A percentile compares a stretch with the other conserved stretches of the same genome.
Evolutionary conservation across 2,797 vertebrate genomes (phyloP).

Genomic region (Pseudocheirus occidentalis): DNA sequence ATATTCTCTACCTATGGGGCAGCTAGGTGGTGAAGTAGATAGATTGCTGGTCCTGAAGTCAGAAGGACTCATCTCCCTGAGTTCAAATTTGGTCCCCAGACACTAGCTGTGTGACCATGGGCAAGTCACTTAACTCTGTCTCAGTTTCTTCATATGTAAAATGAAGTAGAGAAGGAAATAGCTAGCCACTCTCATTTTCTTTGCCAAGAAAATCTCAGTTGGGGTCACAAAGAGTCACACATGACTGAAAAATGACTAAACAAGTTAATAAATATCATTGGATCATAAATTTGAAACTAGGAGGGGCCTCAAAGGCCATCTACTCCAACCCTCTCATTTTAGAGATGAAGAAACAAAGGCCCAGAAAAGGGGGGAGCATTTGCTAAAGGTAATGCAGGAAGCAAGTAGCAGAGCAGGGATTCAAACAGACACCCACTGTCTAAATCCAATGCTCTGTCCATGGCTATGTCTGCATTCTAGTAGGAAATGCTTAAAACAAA

Average conservation of each 20-base stretch:
- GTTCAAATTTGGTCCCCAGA: neutral
- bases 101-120: neutral
- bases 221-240: neutral
- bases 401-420: no score
- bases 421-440: neutral
- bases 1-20: neutral
- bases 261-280: neutral
- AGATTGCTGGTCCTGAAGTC: neutral
- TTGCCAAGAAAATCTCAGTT: neutral
- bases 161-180: neutral
- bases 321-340: neutral
- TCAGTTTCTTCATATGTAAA: neutral
- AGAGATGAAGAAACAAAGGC: neutral
- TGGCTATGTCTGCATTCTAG: neutral
- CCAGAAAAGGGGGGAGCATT: neutral
- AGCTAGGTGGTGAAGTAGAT: neutral
- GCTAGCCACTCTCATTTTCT: neutral
- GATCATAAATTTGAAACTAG: neutral
- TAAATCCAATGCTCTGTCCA: neutral
- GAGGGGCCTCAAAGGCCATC: neutral
- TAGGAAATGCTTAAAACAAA: neutral
- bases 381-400: no score
- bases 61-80: neutral
- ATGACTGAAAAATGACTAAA: neutral
- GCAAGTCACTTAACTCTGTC: neutral